Base-by-base conservation (phyloP, 2,797 vertebrate species). In the Lycodopsis pacificus region DNA sequence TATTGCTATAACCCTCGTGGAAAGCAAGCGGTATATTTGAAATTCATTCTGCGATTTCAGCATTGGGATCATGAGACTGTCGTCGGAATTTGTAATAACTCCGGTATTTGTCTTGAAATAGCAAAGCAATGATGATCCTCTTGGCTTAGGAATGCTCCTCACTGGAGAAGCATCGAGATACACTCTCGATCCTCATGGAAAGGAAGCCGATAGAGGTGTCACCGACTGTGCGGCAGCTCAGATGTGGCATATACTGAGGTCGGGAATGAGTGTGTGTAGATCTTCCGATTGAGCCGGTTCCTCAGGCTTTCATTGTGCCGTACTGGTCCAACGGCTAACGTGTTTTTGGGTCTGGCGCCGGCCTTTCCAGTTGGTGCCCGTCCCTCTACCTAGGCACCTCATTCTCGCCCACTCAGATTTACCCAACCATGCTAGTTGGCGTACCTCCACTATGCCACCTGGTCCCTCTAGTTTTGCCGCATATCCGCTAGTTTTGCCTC, bases 61-160 rank as follows among this genome's bases (percentile, higher is more conserved):
- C 61, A 13, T 15, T 59, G 49, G 61, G 64, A 66, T 83, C 8
- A 17, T 34, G 76, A 75, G 64, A 54, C 73, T 66, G 81, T 86
- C 85, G 73, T 13, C 84, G 87, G 88, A 87, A 89, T 93, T 87
- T 89, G 71, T 84, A 91, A 93, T 91, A 89, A 88, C 80, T 77
- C 42, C 70, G 87, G 78, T 88, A 84, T 93, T 90, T 88, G 74
- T 83, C 65, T 90, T 40, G 79, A 90, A 89, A 84, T 87, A 66
- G 77, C 83, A 87, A 90, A 91, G 84, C 71, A 83, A 65, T 77
- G 74, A 83, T 74, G 68, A 84, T 88, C 82, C 75, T 53, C 64
- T 27, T n/a, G 58, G 79, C 38, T 85, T 48, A 81, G 76, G 80
- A 88, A 89, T 79, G 80, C 59, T 44, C 40, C 59, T 15, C 57